Percentiles rank a stretch among this genome's conserved stretches.
These are phyloP conservation scores for Saguinus imperator DNA, from an alignment of 2,113 vertebrate genomes.

Conservation along the genomic window DNA sequence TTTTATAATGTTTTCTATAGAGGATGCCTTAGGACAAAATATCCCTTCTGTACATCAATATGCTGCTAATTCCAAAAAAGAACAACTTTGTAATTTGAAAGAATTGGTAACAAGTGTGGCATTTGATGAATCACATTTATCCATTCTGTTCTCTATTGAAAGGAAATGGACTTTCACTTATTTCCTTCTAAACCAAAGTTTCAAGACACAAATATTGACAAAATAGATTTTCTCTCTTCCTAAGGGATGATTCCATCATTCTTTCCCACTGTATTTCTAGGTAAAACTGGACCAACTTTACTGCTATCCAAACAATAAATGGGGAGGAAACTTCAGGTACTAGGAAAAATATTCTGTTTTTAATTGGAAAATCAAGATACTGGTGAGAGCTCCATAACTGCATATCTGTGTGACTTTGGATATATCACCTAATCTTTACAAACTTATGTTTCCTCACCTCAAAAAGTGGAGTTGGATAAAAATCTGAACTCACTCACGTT, in stretches of 20 bases:
- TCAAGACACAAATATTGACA: conserved; percentile 29
- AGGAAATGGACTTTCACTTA: conserved; percentile 11
- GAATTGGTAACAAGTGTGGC: conserved; percentile 24
- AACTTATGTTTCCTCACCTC: not conserved
- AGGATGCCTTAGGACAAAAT: conserved; percentile 38
- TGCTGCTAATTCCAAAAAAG: not conserved
- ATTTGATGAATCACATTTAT: not conserved
- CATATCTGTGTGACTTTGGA: not conserved
- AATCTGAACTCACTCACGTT: not conserved
- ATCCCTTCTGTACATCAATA: not conserved
- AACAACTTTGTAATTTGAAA: conserved; percentile 40
- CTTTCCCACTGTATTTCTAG: not conserved
- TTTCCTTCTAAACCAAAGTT: not conserved
- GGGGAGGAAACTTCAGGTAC: not conserved
- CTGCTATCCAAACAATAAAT: not conserved
- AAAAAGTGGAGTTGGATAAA: not conserved
- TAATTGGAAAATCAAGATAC: not conserved
- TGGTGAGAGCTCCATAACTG: not conserved
- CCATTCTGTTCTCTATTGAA: not conserved
- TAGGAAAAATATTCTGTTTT: not conserved
- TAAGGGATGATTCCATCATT: not conserved
- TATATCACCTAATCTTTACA: not conserved
- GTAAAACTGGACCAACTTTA: not conserved
- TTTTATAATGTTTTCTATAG: conserved; percentile 47
- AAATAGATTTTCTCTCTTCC: not conserved